Percentiles rank a stretch among this genome's conserved stretches.
phyloP scores from a whole-genome alignment of 2,888 invertebrate species.

The Syrista parreyssii region DNA sequence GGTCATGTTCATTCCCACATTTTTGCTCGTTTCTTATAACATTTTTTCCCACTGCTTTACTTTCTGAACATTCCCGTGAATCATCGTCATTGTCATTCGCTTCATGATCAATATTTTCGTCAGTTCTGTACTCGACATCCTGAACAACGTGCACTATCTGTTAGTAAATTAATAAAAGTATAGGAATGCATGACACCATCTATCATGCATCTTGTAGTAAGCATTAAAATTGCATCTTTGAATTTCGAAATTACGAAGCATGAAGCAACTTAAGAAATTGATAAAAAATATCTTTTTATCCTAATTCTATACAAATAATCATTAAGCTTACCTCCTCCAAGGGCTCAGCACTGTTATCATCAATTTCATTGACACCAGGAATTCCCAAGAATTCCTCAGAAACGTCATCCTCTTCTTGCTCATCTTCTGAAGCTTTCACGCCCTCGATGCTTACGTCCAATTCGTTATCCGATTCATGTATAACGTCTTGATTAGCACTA shows the following conservation, averaged over 20 bases:
- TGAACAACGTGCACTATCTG: neutral
- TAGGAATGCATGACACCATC: neutral
- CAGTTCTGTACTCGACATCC: constrained; percentile 12
- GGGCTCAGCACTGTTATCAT: constrained; percentile 55
- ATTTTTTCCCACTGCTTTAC: constrained; percentile 39
- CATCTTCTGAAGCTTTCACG: constrained; percentile 35
- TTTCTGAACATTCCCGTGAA: constrained; percentile 26
- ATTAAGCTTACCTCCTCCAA: constrained; percentile 57
- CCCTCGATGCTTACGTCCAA: constrained; percentile 36
- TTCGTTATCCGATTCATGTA: constrained; percentile 34
- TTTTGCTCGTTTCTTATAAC: neutral
- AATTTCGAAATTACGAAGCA: neutral
- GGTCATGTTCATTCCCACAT: neutral
- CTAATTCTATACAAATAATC: neutral
- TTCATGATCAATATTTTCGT: constrained; percentile 41
- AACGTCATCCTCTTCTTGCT: constrained; percentile 47
- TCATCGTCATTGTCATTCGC: constrained; percentile 22
- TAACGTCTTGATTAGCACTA: constrained; percentile 40
- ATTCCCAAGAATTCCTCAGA: constrained; percentile 41
- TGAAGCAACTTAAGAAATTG: neutral
- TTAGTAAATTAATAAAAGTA: neutral
- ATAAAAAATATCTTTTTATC: neutral
- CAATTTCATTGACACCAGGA: constrained; percentile 51
- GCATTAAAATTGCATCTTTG: neutral
- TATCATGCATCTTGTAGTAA: neutral